phyloP scores from a whole-genome alignment of 2,797 vertebrate species.

The Luscinia megarhynchos region DNA sequence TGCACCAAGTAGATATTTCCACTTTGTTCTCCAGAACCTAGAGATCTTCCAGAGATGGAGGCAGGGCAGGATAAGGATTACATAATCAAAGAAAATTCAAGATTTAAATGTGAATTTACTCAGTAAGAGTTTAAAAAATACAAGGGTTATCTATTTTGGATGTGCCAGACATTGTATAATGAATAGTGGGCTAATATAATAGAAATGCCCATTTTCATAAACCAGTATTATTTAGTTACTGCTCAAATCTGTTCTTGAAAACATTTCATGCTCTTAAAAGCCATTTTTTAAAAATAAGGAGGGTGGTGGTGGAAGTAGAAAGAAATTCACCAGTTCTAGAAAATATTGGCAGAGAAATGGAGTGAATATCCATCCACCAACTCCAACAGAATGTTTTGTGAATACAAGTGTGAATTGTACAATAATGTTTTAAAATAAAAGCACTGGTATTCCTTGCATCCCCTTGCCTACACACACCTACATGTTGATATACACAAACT shows the following conservation, averaged over 20 bases:
- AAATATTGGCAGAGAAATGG: neutral
- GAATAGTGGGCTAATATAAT: neutral
- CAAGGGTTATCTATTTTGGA: neutral
- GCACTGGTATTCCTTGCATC: conserved; percentile 8
- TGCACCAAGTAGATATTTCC: neutral
- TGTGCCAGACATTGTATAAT: neutral
- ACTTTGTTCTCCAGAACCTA: neutral
- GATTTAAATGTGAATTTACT: neutral
- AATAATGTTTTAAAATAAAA: conserved; percentile 32
- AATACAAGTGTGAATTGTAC: neutral
- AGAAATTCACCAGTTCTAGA: neutral
- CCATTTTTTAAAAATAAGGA: neutral
- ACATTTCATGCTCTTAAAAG: neutral
- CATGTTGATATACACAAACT: neutral
- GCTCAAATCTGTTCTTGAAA: neutral
- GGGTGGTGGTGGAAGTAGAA: neutral
- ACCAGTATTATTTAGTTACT: neutral
- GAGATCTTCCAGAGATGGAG: neutral
- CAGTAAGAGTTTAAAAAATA: neutral
- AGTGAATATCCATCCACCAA: neutral
- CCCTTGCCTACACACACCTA: conserved; percentile 41
- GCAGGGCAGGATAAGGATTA: neutral
- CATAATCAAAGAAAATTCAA: neutral
- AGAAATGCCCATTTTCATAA: neutral
- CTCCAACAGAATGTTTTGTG: neutral